Evolutionary conservation across 2,797 vertebrate species (phyloP), one percentile per base, ranked within the genome.

Genomic region (Peromyscus melanophrys): DNA sequence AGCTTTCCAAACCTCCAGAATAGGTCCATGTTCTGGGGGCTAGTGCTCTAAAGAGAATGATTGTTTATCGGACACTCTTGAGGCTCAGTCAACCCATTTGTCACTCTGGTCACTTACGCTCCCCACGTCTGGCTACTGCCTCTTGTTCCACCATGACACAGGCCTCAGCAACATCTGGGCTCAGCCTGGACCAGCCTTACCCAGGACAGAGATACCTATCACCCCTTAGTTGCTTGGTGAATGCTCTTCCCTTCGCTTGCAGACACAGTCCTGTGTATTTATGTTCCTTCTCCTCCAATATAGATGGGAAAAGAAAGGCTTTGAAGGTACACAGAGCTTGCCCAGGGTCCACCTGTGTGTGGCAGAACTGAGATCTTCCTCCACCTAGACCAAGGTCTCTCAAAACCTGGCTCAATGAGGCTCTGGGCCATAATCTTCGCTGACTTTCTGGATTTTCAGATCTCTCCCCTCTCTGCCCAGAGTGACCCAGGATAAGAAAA

Each of bases 21-120:
- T 2, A 7, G 14, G 9, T 37, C 29, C 0, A 10, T 29, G 31
- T 69, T 92, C 71, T 57, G n/a, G 69, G 46, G 71, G 82, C 57
- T 55, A 1, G 13, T 57, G 55, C 37, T 89, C 92, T 86, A 69
- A 84, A 67, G 43, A 88, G 43, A 94, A 52, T 12, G 10, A 78
- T 49, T 29, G 6, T 86, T 81, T 85, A 34, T 40, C 67, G 73
- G 49, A 57, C 25, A 63, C 77, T 86, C 55, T 85, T 0, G 0
- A 27, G 12, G 31, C 9, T 78, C 81, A 40, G n/a, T 49, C 84
- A 8, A 92, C 77, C 49, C 73, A 34, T 81, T 83, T 89, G 71
- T 92, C 57, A 9, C 27, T 71, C 61, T 94, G 63, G n/a, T 91
- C n/a, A 37, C 43, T 89, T 83, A 59, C n/a, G 19, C 31, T 9